phyloP scores from a whole-genome alignment of 2,888 invertebrate genomes.

The Drosophila sordidula region DNA sequence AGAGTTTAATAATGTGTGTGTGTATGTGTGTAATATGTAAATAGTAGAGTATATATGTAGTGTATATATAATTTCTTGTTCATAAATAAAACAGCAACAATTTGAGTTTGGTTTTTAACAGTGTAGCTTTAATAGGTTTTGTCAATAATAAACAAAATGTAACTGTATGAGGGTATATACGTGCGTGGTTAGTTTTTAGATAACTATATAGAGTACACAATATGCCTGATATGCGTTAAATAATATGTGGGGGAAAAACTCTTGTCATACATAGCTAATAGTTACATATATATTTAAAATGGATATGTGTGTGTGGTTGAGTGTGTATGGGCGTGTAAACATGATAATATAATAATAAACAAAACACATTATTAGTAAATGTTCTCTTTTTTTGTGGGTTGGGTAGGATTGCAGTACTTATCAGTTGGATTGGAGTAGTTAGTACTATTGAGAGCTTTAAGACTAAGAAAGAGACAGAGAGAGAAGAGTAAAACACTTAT shows the following conservation, averaged over 20 bases:
- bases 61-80: conserved; percentile 39
- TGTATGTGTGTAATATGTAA: conserved; percentile 25
- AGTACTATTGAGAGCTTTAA: conserved; percentile 43
- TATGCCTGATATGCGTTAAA: conserved; percentile 42
- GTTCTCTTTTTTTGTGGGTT: conserved; percentile 12
- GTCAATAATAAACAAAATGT: conserved; percentile 52
- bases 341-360: conserved; percentile 49
- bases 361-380: conserved; percentile 55
- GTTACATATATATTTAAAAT: conserved; percentile 50
- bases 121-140: conserved; percentile 75
- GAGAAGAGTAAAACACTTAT: conserved; percentile 45
- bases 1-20: conserved; percentile 32
- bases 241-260: conserved; percentile 17
- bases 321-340: conserved; percentile 17
- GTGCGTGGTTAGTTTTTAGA: conserved; percentile 68
- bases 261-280: conserved; percentile 59
- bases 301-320: conserved; percentile 24
- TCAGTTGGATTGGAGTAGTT: conserved; percentile 32
- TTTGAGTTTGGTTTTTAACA: conserved; percentile 66
- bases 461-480: not conserved
- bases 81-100: conserved; percentile 77
- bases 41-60: conserved; percentile 20
- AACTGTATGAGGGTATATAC: conserved; percentile 57
- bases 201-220: conserved; percentile 55
- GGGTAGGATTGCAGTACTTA: conserved; percentile 25